These are phyloP conservation scores for Melanerpes formicivorus DNA, from an alignment of 2,113 vertebrate genomes.

Conservation along the genomic window DNA sequence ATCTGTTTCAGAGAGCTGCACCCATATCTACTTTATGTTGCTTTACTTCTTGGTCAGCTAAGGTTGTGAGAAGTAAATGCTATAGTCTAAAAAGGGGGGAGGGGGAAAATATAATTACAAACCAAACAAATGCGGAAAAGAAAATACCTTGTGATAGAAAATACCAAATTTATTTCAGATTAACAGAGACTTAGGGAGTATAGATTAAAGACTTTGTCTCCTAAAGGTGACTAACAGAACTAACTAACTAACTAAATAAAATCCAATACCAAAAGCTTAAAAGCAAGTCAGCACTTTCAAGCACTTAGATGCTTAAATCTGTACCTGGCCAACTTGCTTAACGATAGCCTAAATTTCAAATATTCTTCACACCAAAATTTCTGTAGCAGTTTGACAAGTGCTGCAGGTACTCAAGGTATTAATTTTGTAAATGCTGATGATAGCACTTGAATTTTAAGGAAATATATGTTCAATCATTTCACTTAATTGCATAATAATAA, in stretches of 20 bases:
- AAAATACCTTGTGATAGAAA: neutral
- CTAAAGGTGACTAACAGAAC: neutral
- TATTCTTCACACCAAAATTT: neutral
- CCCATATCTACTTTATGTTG: constrained; percentile 15
- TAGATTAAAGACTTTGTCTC: neutral
- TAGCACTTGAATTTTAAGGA: neutral
- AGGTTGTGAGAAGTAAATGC: constrained; percentile 9
- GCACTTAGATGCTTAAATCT: neutral
- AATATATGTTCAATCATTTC: neutral
- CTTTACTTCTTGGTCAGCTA: constrained; percentile 7
- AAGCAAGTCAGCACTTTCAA: neutral
- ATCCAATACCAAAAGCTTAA: neutral
- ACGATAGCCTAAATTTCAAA: neutral
- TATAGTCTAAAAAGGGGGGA: neutral
- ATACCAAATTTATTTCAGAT: neutral
- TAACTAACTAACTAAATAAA: neutral
- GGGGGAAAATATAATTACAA: neutral
- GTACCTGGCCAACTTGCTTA: neutral
- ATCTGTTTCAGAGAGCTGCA: constrained; percentile 24
- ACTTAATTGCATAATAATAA: neutral
- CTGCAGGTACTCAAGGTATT: neutral
- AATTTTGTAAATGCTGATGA: neutral
- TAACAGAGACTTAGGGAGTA: neutral
- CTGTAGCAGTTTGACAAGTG: neutral
- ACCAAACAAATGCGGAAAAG: neutral